Percentiles rank a stretch among this genome's conserved stretches.
These are phyloP conservation scores for Corythornis cristatus DNA, from an alignment of 2,113 vertebrate genomes.

Conservation along the genomic window DNA sequence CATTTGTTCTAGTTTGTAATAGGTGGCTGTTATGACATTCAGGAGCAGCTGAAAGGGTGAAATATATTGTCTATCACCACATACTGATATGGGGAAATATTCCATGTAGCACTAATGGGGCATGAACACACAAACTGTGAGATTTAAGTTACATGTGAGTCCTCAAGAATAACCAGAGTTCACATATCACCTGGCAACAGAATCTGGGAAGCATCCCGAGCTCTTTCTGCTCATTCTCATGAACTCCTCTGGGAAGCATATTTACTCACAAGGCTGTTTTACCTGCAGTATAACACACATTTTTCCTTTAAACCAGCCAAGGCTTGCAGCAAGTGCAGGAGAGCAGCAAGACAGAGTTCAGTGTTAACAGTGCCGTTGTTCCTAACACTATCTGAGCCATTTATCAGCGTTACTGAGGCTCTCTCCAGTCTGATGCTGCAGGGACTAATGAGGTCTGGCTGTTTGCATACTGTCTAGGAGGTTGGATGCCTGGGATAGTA, in stretches of 20 bases:
- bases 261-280: neutral
- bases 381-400: neutral
- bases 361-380: neutral
- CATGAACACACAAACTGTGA: neutral
- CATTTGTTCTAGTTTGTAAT: slow-evolving; percentile 26
- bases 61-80: neutral
- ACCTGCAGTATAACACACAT: neutral
- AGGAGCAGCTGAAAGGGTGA: neutral
- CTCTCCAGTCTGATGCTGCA: neutral
- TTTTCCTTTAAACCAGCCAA: neutral
- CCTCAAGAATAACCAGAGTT: neutral
- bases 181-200: neutral
- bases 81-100: neutral
- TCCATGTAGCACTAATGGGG: neutral
- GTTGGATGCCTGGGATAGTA: neutral
- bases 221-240: neutral
- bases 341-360: neutral
- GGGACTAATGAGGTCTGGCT: neutral
- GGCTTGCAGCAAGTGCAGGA: neutral
- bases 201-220: neutral
- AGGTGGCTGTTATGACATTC: slow-evolving; percentile 14
- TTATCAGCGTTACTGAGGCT: neutral
- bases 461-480: neutral
- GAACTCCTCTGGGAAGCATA: neutral
- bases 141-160: neutral